Conservation (phyloP, 2,797 vertebrate genomes). For the Alosa sapidissima region DNA sequence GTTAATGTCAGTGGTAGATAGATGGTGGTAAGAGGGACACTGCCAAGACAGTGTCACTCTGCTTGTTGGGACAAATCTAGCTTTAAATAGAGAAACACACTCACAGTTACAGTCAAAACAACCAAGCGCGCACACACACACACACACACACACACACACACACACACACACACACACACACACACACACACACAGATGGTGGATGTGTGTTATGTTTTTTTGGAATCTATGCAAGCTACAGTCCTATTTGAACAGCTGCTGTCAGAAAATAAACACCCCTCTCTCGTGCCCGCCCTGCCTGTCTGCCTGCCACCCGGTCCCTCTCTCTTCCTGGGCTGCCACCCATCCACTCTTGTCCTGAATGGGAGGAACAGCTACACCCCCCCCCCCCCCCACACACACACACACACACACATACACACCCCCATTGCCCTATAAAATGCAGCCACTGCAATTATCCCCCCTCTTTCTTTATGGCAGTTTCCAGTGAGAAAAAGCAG, state of each 20-base stretch:
- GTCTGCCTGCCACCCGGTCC: neutral
- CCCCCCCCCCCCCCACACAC: no score
- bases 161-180: neutral
- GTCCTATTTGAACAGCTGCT: slow-evolving; percentile 76
- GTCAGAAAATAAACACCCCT: slow-evolving; percentile 61
- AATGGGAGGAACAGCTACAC: neutral
- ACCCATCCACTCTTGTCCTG: neutral
- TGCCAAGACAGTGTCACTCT: neutral
- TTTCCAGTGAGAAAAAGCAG: slow-evolving; percentile 15
- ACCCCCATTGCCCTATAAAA: neutral
- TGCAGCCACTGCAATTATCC: neutral
- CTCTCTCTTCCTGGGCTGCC: slow-evolving; percentile 5
- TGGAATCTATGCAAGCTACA: slow-evolving; percentile 44
- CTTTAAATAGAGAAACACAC: slow-evolving; percentile 1
- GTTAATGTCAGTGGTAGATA: slow-evolving; percentile 24
- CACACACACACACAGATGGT: neutral
- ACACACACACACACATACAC: no score
- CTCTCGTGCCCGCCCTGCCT: slow-evolving; percentile 37
- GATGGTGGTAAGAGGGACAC: neutral
- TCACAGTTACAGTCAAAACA: neutral
- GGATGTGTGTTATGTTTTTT: slow-evolving; percentile 23
- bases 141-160: neutral
- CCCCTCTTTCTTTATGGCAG: slow-evolving; percentile 1
- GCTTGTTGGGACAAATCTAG: neutral
- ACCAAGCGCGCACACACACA: neutral